Evolutionary conservation across 1,140 invertebrate species (phyloP), one percentile per base, ranked within the genome.

Genomic region (Propsilocerus akamusi): DNA sequence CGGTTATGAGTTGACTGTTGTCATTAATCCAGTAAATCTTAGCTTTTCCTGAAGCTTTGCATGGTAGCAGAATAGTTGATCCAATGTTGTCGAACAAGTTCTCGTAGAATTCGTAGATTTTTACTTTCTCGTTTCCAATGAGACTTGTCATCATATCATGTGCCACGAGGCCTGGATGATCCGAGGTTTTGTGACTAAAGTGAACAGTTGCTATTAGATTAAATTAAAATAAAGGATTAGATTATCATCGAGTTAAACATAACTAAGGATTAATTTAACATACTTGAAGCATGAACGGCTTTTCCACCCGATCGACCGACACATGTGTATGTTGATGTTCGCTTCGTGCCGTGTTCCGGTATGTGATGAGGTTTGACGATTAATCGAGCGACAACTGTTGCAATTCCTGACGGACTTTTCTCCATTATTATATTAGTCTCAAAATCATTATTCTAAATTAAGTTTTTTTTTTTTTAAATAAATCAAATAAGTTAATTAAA

Each of bases 51-150:
- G 69, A 64, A 0, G 75, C 75, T 37, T 77, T 71, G 61, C 87
- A 91, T 3, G 80, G 79, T 22, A 90, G 63, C 37, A 79, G 64
- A 0, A 84, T 68, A 48, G 72, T 74, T 10, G 69, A 75, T 4
- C 80, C 82, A 32, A 72, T 69, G 49, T 68, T 58, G 52, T 76
- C 73, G 54, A 78, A 61, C 50, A 74, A 62, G 8, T 66, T 63
- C 32, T 64, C 63, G 53, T 75, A 72, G 56, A 60, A 72, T 5
- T 67, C 62, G 0, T 72, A 68, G 52, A 77, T 75, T 12, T 71
- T 63, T 1, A 75, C 73, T 47, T 67, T 69, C 59, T 71, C 52
- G 1, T 68, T 66, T 1, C 66, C 58, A 55, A 66, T 51, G 51
- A 66, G 5, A 57, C 67, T 53, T 60, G 50, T 51, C 32, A 46